Conservation (phyloP, 1,140 invertebrate genomes). For the Maconellicoccus hirsutus region DNA sequence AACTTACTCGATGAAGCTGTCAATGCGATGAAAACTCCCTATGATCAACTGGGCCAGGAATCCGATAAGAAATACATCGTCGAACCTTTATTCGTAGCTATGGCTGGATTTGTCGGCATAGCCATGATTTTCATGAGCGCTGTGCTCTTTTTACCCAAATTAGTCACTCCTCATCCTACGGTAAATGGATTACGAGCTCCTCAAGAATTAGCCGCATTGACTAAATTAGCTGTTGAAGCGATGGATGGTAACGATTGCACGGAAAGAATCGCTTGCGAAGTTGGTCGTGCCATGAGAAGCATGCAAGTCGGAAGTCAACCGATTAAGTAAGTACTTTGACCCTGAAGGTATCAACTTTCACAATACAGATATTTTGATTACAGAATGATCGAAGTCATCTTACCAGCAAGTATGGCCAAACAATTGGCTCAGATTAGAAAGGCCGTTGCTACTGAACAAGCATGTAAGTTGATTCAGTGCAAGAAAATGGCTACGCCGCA, state of each 20-base stretch:
- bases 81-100: constrained; percentile 39
- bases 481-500: neutral
- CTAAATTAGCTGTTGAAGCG: constrained; percentile 29
- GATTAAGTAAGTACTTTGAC: constrained; percentile 28
- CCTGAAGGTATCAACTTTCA: neutral
- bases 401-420: constrained; percentile 28
- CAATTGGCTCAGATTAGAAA: constrained; percentile 28
- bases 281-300: constrained; percentile 29
- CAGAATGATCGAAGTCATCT: constrained; percentile 29
- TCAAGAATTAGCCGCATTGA: constrained; percentile 30
- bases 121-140: constrained; percentile 37
- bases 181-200: constrained; percentile 26
- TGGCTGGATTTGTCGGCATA: constrained; percentile 39
- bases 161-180: constrained; percentile 26
- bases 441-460: constrained; percentile 26
- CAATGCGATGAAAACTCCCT: neutral
- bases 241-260: constrained; percentile 32
- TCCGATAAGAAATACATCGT: constrained; percentile 26
- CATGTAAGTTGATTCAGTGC: constrained; percentile 29
- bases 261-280: constrained; percentile 31
- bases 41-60: neutral
- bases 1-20: neutral
- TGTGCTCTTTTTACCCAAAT: constrained; percentile 37
- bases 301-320: constrained; percentile 30
- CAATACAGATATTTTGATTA: neutral